Evolutionary conservation across 2,888 invertebrate species (phyloP), one percentile per base, ranked within the genome.

Genomic region (Toxonevra muliebris): DNA sequence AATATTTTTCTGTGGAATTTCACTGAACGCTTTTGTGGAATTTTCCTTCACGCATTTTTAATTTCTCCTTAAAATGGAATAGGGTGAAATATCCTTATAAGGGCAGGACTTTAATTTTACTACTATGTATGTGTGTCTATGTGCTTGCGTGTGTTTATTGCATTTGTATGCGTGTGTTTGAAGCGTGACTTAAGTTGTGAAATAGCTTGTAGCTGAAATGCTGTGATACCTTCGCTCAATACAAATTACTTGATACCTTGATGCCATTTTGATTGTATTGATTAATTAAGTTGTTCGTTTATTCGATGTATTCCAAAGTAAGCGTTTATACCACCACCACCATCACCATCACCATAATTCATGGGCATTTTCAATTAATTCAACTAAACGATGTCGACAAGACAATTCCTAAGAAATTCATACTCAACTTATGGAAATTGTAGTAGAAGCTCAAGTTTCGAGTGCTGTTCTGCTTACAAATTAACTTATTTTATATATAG

Each of bases 221-320:
- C 78, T 73, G 74, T 68, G 76, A 77, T 80, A 77, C 76, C 74
- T n/a, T n/a, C n/a, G n/a, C n/a, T 80, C 76, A 74, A 76, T 77
- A 82, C 82, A 82, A 82, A 82, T 82, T 82, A 79, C 76, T 82
- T 82, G 76, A 81, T 82, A 78, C 82, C 79, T 80, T 69, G 15
- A n/a, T 42, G 50, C 66, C 50, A 66, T 45, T 48, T 48, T 30
- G 66, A 61, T 54, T 61, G 54, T 50, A 61, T 57, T 45, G 61
- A 61, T 54, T 66, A 66, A 66, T 66, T 66, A 57, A 66, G 66
- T 66, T 61, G 66, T 66, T 66, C 30, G 59, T 19, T n/a, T n/a
- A n/a, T n/a, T 58, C 55, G 57, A 64, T 64, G 57, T 50, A 19
- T 13, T 12, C n/a, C 40, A 30, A 57, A 40, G 20, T 17, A 12